These are phyloP conservation scores for Drosophila setifemur DNA, from an alignment of 1,140 invertebrate species.

Conservation along the genomic window DNA sequence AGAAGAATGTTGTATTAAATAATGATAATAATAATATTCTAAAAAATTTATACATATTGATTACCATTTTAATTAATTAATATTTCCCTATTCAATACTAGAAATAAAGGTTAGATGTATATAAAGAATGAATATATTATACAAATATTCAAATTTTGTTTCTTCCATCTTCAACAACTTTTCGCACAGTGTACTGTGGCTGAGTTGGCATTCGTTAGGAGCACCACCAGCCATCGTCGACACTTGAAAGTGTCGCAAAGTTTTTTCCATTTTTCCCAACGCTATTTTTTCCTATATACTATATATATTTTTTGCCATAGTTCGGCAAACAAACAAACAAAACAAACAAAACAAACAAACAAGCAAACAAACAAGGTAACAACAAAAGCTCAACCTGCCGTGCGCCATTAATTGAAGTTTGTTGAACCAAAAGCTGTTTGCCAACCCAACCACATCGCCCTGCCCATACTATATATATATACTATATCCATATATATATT, in stretches of 20 bases:
- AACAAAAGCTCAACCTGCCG: constrained; percentile 54
- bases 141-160: not conserved
- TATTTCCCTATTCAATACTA: no score
- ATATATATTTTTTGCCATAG: constrained; percentile 7
- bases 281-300: constrained; percentile 7
- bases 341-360: constrained; percentile 45
- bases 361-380: constrained; percentile 47
- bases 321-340: constrained; percentile 44
- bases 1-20: no score
- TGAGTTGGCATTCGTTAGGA: constrained; percentile 52
- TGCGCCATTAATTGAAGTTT: constrained; percentile 75
- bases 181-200: constrained; percentile 8
- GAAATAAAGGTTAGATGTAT: not conserved
- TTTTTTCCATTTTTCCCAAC: constrained; percentile 23
- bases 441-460: constrained; percentile 14
- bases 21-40: no score
- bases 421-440: constrained; percentile 75
- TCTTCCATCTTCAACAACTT: not conserved
- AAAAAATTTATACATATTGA: no score
- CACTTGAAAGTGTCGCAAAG: constrained; percentile 74
- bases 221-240: constrained; percentile 28
- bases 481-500: not conserved
- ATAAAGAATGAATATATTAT: not conserved
- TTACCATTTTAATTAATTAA: not conserved
- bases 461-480: not conserved